Conservation (phyloP, 1,140 invertebrate genomes). For the Drosophila varians region DNA sequence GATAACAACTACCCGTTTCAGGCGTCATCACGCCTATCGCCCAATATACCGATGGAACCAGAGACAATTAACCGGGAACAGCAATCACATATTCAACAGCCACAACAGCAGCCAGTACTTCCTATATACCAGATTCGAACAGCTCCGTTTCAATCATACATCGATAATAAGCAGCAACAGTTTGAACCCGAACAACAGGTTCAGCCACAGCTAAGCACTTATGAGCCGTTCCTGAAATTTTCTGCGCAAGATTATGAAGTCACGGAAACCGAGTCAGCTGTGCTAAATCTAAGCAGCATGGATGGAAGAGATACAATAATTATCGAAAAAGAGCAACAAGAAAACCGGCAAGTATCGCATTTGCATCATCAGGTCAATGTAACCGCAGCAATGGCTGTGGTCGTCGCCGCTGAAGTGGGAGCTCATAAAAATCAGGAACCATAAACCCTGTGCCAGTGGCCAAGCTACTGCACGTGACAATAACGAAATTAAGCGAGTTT, state of each 20-base stretch:
- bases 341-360: slow-evolving; percentile 42
- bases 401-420: slow-evolving; percentile 8
- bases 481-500: background rate
- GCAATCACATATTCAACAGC: slow-evolving; percentile 10
- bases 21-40: slow-evolving; percentile 34
- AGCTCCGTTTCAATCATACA: slow-evolving; percentile 46
- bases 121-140: slow-evolving; percentile 50
- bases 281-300: slow-evolving; percentile 64
- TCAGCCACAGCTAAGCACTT: slow-evolving; percentile 55
- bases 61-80: slow-evolving; percentile 37
- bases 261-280: slow-evolving; percentile 51
- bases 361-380: slow-evolving; percentile 50
- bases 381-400: slow-evolving; percentile 39
- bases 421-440: slow-evolving; percentile 32
- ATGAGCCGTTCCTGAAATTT: slow-evolving; percentile 74
- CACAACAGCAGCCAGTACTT: background rate
- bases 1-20: slow-evolving; percentile 50
- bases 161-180: slow-evolving; percentile 26
- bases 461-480: background rate
- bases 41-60: slow-evolving; percentile 25
- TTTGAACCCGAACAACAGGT: slow-evolving; percentile 29
- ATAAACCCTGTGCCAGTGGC: background rate
- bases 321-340: slow-evolving; percentile 1
- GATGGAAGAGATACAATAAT: slow-evolving; percentile 7
- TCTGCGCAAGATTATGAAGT: slow-evolving; percentile 59